These are phyloP conservation scores for Melanerpes formicivorus DNA, from an alignment of 2,113 vertebrate species.

Conservation along the genomic window DNA sequence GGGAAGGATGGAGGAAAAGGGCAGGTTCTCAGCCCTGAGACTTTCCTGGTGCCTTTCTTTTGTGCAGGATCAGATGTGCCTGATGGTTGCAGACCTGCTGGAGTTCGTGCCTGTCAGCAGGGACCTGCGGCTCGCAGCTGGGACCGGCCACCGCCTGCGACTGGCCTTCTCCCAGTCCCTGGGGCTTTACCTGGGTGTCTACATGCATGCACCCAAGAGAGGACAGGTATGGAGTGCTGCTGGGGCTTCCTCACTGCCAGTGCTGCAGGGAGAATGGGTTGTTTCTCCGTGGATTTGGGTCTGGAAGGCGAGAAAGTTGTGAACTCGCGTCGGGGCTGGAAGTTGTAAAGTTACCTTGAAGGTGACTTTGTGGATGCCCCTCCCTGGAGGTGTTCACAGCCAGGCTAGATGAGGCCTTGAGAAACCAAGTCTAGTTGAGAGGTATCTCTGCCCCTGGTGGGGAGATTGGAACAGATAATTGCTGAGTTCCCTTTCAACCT, in stretches of 20 bases:
- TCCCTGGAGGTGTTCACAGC: too few species aligned
- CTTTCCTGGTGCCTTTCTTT: neutral
- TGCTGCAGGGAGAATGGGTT: rapidly evolving
- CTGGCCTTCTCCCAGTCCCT: conserved; percentile 83
- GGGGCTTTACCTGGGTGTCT: conserved; percentile 87
- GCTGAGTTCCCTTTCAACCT: too few species aligned
- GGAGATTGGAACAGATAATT: too few species aligned
- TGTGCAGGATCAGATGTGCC: conserved; percentile 88
- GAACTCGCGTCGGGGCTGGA: too few species aligned
- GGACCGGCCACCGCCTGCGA: conserved; percentile 84
- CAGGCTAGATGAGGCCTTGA: too few species aligned
- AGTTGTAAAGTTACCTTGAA: too few species aligned
- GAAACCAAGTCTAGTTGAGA: too few species aligned
- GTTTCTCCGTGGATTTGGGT: neutral
- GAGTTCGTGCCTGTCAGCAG: conserved; percentile 87
- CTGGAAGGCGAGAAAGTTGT: neutral
- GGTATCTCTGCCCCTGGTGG: too few species aligned
- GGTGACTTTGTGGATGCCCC: too few species aligned
- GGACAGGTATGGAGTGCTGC: conserved; percentile 77
- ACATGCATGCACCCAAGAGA: conserved; percentile 83
- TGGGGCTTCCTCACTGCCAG: rapidly evolving
- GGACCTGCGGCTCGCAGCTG: conserved; percentile 78
- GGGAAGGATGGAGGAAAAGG: neutral
- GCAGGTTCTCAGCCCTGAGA: neutral
- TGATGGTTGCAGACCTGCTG: conserved; percentile 90